Percentiles rank a stretch among this genome's conserved stretches.
Conservation (phyloP, 2,113 vertebrate genomes). For the Saguinus midas region DNA sequence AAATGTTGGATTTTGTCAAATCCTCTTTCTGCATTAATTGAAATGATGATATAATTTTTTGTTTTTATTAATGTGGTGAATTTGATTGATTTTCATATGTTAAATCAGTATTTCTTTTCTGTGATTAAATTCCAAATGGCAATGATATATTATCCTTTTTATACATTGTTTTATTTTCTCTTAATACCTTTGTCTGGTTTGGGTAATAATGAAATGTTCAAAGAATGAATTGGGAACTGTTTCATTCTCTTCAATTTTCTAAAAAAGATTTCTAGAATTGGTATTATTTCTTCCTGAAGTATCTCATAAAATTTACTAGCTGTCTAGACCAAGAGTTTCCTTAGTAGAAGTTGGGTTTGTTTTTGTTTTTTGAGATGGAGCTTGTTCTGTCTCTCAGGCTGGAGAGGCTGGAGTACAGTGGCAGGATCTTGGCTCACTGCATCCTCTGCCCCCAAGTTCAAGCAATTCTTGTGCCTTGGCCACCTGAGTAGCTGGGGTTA, state of each 20-base stretch:
- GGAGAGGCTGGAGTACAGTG: too few relatives aligned
- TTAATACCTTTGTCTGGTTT: background rate
- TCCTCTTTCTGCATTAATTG: background rate
- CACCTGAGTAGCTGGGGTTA: too few relatives aligned
- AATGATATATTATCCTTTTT: background rate
- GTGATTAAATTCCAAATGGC: background rate
- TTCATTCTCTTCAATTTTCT: background rate
- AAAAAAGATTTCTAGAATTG: background rate
- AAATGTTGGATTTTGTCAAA: background rate
- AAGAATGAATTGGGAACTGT: background rate
- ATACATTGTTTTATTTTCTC: background rate
- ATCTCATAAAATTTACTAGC: background rate
- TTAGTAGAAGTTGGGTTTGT: background rate
- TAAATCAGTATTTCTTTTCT: background rate
- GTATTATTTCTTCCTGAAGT: background rate
- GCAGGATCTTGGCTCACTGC: too few relatives aligned
- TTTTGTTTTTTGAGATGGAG: too few relatives aligned
- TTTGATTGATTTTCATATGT: background rate
- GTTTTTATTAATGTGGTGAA: background rate
- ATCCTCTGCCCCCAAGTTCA: too few relatives aligned
- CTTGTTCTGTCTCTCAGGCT: too few relatives aligned
- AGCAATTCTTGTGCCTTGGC: too few relatives aligned
- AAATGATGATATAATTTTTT: conserved; percentile 13
- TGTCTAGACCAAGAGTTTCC: background rate
- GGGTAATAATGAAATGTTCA: background rate